These are phyloP conservation scores for Tamias sibiricus DNA, from an alignment of 2,113 vertebrate species.

Conservation along the genomic window DNA sequence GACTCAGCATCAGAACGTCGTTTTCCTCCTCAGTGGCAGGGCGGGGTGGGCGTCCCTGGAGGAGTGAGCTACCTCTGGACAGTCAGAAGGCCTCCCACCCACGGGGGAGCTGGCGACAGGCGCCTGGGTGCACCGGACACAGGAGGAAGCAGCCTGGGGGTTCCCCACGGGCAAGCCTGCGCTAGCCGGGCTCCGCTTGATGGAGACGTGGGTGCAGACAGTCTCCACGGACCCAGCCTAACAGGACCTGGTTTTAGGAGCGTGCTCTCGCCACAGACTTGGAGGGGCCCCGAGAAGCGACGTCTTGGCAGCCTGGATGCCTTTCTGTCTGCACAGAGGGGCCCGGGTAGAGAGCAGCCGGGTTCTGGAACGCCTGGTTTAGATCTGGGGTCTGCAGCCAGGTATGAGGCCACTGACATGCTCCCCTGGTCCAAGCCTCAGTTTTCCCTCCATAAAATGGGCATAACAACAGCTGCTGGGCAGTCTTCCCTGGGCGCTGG, in stretches of 20 bases:
- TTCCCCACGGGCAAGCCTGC: too few species aligned
- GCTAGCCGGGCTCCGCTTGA: too few species aligned
- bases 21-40: slow-evolving; percentile 65
- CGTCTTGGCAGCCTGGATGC: fast-evolving
- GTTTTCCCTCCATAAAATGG: neutral
- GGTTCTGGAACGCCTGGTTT: neutral
- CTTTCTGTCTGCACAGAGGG: neutral
- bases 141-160: too few species aligned
- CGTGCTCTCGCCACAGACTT: fast-evolving
- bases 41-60: slow-evolving; percentile 15
- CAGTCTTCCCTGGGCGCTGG: fast-evolving
- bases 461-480: fast-evolving
- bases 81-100: fast-evolving
- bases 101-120: fast-evolving
- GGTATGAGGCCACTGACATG: fast-evolving
- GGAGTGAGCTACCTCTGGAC: slow-evolving; percentile 2
- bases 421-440: neutral
- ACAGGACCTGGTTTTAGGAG: fast-evolving
- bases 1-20: slow-evolving; percentile 71
- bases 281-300: fast-evolving
- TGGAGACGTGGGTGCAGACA: too few species aligned
- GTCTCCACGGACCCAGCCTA: neutral
- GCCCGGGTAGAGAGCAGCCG: fast-evolving
- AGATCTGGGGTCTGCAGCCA: neutral
- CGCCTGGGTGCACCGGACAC: too few species aligned